A percentile compares a stretch with the other conserved stretches of the same genome.
Evolutionary conservation across 2,113 vertebrate genomes (phyloP).

Genomic region (Miniopterus natalensis): DNA sequence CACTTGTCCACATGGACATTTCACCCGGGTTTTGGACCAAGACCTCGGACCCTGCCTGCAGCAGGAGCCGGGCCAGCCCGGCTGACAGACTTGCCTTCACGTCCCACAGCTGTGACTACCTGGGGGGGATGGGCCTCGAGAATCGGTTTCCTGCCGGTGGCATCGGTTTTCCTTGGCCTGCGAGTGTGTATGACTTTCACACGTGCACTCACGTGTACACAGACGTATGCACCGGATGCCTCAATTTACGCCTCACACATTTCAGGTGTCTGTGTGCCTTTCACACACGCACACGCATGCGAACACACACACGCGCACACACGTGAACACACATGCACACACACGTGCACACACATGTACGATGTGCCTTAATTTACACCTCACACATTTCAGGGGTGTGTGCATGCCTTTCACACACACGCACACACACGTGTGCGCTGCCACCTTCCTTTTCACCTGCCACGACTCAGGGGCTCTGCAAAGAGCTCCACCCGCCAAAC

Average conservation of each 20-base stretch:
- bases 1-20: fast-evolving
- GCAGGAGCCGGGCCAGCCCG: not conserved
- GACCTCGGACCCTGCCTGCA: not conserved
- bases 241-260: no score
- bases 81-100: fast-evolving
- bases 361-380: no score
- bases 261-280: not conserved
- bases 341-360: no score
- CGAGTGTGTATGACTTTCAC: no score
- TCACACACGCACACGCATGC: not conserved
- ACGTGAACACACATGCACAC: no score
- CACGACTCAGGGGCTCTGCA: no score
- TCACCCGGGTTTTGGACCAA: not conserved
- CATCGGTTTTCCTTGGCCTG: no score
- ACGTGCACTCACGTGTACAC: fast-evolving
- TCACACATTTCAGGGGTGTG: not conserved
- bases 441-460: no score
- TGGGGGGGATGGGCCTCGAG: fast-evolving
- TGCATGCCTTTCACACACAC: not conserved
- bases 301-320: not conserved
- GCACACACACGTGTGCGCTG: not conserved
- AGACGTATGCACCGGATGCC: not conserved
- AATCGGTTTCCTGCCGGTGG: fast-evolving
- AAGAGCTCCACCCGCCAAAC: no score
- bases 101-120: not conserved